phyloP scores from a whole-genome alignment of 2,113 vertebrate genomes.

The Hystrix brachyura region DNA sequence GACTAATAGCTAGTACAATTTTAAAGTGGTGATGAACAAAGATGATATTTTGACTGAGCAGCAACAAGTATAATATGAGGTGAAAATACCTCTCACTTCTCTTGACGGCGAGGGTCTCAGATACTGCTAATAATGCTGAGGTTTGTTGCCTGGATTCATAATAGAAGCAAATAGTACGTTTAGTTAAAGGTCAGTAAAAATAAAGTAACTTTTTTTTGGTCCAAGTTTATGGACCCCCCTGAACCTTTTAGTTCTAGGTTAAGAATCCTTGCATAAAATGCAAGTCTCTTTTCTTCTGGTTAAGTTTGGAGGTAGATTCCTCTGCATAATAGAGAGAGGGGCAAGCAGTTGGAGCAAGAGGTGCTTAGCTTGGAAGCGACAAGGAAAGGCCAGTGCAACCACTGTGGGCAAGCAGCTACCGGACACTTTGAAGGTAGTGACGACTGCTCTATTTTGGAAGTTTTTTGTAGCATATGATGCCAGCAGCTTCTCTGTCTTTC shows the following conservation, averaged over 20 bases:
- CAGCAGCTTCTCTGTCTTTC: not conserved
- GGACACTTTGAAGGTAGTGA: not conserved
- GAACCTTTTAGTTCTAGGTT: constrained; percentile 43
- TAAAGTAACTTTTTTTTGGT: constrained; percentile 32
- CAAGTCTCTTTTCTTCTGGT: not conserved
- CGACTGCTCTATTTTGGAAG: not conserved
- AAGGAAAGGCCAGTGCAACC: not conserved
- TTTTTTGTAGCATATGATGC: not conserved
- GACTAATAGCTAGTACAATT: constrained; percentile 18
- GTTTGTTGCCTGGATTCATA: not conserved
- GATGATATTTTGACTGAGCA: constrained; percentile 20
- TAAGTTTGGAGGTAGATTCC: not conserved
- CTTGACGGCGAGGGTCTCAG: not conserved
- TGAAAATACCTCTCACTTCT: constrained; percentile 14
- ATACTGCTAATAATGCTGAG: not conserved
- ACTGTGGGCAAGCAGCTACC: not conserved
- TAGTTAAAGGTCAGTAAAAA: not conserved
- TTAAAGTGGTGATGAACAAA: constrained; percentile 32
- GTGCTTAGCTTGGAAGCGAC: not conserved
- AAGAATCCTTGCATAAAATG: constrained; percentile 1
- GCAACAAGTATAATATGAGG: not conserved
- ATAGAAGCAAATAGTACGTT: constrained; percentile 48
- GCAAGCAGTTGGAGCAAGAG: not conserved
- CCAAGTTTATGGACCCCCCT: not conserved
- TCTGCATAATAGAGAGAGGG: not conserved